Base-by-base conservation (phyloP, 2,113 vertebrate genomes). In the Vanacampus margaritifer region DNA sequence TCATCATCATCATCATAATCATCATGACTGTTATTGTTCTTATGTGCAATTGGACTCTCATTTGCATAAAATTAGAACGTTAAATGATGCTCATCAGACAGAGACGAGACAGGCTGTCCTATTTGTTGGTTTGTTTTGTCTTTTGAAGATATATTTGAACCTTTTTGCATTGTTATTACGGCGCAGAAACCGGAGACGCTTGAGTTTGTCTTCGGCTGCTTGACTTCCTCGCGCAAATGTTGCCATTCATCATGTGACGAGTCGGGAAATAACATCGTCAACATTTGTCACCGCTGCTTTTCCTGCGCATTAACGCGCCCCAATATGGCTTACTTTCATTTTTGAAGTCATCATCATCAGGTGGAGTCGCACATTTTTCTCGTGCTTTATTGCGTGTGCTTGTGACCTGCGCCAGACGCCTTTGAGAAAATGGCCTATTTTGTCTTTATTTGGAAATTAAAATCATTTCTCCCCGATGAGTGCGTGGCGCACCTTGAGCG, bases 221-320 rank as follows among this genome's bases (percentile, higher is more conserved):
- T 24, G 1, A 23, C 59, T 13, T 61, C 23, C 37, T 37, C 59
- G 23, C 36, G 37, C 12, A 41, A 61, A 61, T 23, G 36, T 41
- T n/a, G 28, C 6, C 59, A 61, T 61, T 14, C 17, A 41, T 62
- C 59, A 24, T 41, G 59, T 62, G 59, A 41, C 59, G 39, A 16
- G 37, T 43, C 37, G 7, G 60, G 60, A 62, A 62, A 62, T 24
- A 62, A 43, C 60, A 41, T 43, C 36, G 43, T 62, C 39, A 62
- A 41, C 59, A 61, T 62, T 60, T 62, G 60, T 62, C 60, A 43
- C 37, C 59, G 23, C 37, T 61, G 59, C 37, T 61, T 41, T 43
- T 43, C 59, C 35, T 60, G 21, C 10, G n/a, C 60, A 26, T 43
- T 14, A 62, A 56, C 54, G 54, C 54, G 6, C 1, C 23, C 24